Conservation (phyloP, 2,888 invertebrate genomes). For the Perdita meconis region DNA sequence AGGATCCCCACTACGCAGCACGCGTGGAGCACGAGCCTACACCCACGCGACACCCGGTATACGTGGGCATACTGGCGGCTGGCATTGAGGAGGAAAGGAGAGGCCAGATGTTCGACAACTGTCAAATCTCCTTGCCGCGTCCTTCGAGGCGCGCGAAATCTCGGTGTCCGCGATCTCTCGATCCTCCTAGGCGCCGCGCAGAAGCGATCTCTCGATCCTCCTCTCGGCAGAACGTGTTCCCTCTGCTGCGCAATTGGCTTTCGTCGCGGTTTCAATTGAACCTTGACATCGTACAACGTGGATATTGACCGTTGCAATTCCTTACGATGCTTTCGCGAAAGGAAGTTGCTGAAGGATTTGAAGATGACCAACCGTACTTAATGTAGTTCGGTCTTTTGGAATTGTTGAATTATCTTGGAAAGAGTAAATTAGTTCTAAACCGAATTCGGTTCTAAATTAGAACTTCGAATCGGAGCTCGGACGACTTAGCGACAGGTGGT, state of each 20-base stretch:
- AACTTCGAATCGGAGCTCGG: neutral
- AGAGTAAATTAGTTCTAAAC: too few species aligned
- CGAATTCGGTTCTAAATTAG: too few species aligned
- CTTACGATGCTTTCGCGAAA: too few species aligned
- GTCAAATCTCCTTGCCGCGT: constrained; percentile 41
- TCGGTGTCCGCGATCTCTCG: neutral
- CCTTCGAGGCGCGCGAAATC: constrained; percentile 23
- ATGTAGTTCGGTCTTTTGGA: too few species aligned
- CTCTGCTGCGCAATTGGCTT: too few species aligned
- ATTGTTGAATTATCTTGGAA: too few species aligned
- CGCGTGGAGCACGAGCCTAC: constrained; percentile 55
- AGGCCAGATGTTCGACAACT: constrained; percentile 44
- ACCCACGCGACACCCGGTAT: constrained; percentile 72
- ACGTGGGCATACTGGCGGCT: constrained; percentile 54
- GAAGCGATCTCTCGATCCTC: neutral
- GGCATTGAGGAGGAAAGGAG: constrained; percentile 51
- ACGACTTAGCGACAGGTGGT: neutral
- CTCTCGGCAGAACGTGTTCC: neutral
- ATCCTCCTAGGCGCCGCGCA: neutral
- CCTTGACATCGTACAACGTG: too few species aligned
- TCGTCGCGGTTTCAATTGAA: too few species aligned
- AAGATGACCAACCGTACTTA: too few species aligned
- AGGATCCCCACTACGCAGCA: constrained; percentile 59
- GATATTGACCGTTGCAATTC: too few species aligned
- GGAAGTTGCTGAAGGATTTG: too few species aligned